phyloP scores from a whole-genome alignment of 2,113 vertebrate genomes.

The Platichthys stellatus region DNA sequence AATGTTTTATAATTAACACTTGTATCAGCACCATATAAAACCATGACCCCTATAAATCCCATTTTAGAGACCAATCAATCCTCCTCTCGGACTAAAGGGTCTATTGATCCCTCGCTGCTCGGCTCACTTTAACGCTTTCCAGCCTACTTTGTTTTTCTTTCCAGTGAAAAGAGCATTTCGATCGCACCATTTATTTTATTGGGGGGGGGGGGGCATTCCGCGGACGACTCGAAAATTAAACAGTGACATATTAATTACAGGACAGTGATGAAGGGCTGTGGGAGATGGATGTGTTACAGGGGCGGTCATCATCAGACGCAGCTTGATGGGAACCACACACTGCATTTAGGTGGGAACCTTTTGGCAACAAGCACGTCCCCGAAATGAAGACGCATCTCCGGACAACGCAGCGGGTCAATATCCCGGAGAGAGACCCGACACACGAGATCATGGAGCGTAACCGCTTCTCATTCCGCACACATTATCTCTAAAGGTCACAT shows the following conservation, averaged over 20 bases:
- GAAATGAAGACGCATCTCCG: slow-evolving; percentile 79
- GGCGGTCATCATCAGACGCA: slow-evolving; percentile 55
- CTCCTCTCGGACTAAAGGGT: slow-evolving; percentile 79
- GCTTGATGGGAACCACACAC: slow-evolving; percentile 13
- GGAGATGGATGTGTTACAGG: slow-evolving; percentile 80
- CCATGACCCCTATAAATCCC: slow-evolving; percentile 94
- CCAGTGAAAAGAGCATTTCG: slow-evolving; percentile 87
- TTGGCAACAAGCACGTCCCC: slow-evolving; percentile 64
- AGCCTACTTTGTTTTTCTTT: slow-evolving; percentile 72
- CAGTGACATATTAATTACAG: slow-evolving; percentile 97
- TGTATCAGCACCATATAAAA: slow-evolving; percentile 93
- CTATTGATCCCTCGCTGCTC: slow-evolving; percentile 85
- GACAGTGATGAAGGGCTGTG: slow-evolving; percentile 89
- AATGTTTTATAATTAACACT: slow-evolving; percentile 94
- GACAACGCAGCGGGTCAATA: slow-evolving; percentile 77
- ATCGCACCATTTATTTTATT: slow-evolving; percentile 91
- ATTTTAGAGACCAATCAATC: slow-evolving; percentile 94
- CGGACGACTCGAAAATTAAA: slow-evolving; percentile 90
- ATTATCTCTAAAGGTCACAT: slow-evolving; percentile 73
- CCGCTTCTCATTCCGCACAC: slow-evolving; percentile 52
- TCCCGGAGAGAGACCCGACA: slow-evolving; percentile 33
- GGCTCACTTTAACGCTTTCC: slow-evolving; percentile 74
- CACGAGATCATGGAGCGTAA: slow-evolving; percentile 67
- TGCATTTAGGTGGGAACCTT: slow-evolving; percentile 43
- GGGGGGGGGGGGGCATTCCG: slow-evolving; percentile 87